Evolutionary conservation across 2,888 invertebrate genomes (phyloP), one percentile per base, ranked within the genome.

Genomic region (Himalopsyche japonica): DNA sequence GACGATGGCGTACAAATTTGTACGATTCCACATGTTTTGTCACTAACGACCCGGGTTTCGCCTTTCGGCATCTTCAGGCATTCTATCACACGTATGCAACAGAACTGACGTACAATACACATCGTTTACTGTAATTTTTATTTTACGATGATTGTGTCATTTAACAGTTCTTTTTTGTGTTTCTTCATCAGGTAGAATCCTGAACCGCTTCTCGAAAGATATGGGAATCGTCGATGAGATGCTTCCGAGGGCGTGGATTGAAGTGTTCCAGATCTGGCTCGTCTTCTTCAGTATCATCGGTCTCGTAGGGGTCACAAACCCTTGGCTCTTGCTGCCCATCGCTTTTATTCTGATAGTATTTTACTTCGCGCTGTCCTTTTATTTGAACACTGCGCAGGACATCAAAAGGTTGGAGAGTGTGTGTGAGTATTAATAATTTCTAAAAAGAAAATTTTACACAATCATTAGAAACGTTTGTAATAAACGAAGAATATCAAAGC

Each of bases 131-230:
- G n/a, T n/a, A n/a, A n/a, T n/a, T n/a, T n/a, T n/a, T n/a, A n/a
- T n/a, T n/a, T n/a, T n/a, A n/a, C n/a, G n/a, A n/a, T n/a, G n/a
- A n/a, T n/a, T n/a, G n/a, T n/a, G n/a, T n/a, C n/a, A n/a, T n/a
- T n/a, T n/a, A n/a, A n/a, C n/a, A n/a, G n/a, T n/a, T n/a, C n/a
- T 79, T 8, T 80, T 76, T 48, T 76, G 10, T 1, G 43, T 43
- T 43, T 43, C 43, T 37, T 82, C 87, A 89, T 89, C 88, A 92
- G 95, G 95, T 5, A 92, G 94, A 84, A 94, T 96, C 87, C 90
- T 96, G 37, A 96, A 96, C 90, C 92, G 96, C 57, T 96, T 96
- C 89, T 94, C 96, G 3, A 96, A 95, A 89, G 96, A 96, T 88
- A 93, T 95, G 70, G 95, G 94, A 10, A 93, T 94, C 0, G 90